Evolutionary conservation across 2,797 vertebrate species (phyloP), one percentile per base, ranked within the genome.

Genomic region (Ptychobarbus kaznakovi): DNA sequence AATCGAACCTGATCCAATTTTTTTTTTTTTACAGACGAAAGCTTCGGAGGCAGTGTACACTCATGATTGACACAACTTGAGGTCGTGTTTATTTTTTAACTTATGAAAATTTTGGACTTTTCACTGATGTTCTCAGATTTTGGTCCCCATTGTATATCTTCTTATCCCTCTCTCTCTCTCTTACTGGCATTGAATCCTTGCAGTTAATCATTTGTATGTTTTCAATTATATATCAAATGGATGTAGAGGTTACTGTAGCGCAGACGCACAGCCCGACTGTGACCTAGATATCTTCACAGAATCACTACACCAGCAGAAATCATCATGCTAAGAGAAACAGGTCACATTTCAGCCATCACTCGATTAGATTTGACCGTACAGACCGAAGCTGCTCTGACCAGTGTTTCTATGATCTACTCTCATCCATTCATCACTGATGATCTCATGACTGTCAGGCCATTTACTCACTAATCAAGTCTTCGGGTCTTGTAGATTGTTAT

Each of bases 201-300:
- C 92, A 92, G 91, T 90, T 94, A 94, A 95, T 94, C 92, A 92
- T 93, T 92, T 94, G 91, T 94, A 92, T 93, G 92, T 93, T 94
- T 93, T 93, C 93, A 93, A 92, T 93, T 93, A 91, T 89, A 93
- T 91, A 91, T 91, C 8, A 69, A 83, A 42, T 49, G 78, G 61
- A 84, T 66, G 86, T 87, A 86, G 89, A 85, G 86, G 87, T 90
- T 91, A 90, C 89, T 90, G 89, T 91, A 90, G 91, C 32, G 15
- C 22, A 86, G 89, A 91, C 87, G 90, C 58, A 53, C 40, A 40
- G n/a, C 44, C 56, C 78, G 4, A 2, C 35, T 81, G 65, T 94
- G 95, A 95, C 95, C 94, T 93, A 94, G 93, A 95, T 95, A 93
- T 94, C 81, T 46, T 80, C 87, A 90, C 35, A 91, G 91, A 90